Evolutionary conservation across 2,888 invertebrate genomes (phyloP).

Genomic region (Folsomia candida): DNA sequence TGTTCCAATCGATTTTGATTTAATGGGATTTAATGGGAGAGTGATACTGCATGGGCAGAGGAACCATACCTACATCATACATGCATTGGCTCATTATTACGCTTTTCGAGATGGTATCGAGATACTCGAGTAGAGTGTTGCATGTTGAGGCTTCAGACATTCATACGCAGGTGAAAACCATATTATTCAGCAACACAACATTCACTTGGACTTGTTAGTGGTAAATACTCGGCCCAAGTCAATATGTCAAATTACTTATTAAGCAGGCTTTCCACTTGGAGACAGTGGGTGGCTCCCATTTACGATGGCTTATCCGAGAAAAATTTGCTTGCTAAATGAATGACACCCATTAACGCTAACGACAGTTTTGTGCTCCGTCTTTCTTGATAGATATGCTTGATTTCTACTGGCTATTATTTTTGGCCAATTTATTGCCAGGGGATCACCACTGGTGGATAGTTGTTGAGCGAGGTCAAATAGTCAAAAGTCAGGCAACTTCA

Average conservation of each 20-base stretch:
- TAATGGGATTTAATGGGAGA: neutral
- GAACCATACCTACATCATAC: neutral
- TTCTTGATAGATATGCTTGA: neutral
- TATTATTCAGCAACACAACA: too few species aligned
- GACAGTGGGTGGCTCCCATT: conserved; percentile 7
- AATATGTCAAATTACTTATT: conserved; percentile 45
- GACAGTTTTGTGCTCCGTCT: neutral
- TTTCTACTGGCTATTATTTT: too few species aligned
- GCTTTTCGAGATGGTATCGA: too few species aligned
- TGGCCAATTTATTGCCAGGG: too few species aligned
- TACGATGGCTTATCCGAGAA: neutral
- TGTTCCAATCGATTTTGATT: conserved; percentile 6
- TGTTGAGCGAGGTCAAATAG: neutral
- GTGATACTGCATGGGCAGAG: neutral
- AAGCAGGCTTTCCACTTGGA: conserved; percentile 17
- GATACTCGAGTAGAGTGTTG: neutral
- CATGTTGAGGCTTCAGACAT: neutral
- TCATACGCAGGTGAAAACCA: neutral
- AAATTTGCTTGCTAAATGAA: neutral
- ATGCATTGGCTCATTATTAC: too few species aligned
- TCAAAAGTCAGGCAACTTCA: neutral
- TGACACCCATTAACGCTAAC: conserved; percentile 2
- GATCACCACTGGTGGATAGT: too few species aligned
- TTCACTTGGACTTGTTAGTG: neutral
- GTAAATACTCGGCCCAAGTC: conserved; percentile 1